Conservation (phyloP, 2,888 invertebrate genomes). For the Psylliodes chrysocephalus region DNA sequence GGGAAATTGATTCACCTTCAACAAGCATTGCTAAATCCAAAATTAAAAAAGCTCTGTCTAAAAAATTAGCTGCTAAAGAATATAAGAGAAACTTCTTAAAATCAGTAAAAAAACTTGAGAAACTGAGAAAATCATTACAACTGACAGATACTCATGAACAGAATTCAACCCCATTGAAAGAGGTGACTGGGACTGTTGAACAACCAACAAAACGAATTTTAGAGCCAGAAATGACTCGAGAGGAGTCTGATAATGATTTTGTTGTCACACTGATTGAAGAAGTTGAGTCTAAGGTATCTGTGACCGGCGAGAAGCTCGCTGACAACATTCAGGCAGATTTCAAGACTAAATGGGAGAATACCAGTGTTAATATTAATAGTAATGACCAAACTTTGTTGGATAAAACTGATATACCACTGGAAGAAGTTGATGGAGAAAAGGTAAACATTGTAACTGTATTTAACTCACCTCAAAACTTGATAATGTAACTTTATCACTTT, state of each 20-base stretch:
- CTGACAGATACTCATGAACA: neutral
- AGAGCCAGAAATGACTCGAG: slow-evolving; percentile 47
- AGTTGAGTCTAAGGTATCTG: slow-evolving; percentile 45
- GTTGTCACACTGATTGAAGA: slow-evolving; percentile 57
- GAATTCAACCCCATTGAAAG: slow-evolving; percentile 25
- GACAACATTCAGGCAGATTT: slow-evolving; percentile 47
- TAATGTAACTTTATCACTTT: slow-evolving; percentile 1
- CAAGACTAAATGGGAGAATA: slow-evolving; percentile 47
- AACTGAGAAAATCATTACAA: slow-evolving; percentile 10
- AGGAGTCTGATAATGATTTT: slow-evolving; percentile 56
- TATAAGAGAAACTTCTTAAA: slow-evolving; percentile 59
- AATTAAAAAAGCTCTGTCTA: slow-evolving; percentile 46
- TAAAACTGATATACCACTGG: slow-evolving; percentile 62
- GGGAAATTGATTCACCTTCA: slow-evolving; percentile 66
- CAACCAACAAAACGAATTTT: too few species aligned
- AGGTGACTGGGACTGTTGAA: too few species aligned
- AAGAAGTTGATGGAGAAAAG: slow-evolving; percentile 66
- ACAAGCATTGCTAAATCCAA: slow-evolving; percentile 48
- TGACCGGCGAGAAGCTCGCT: slow-evolving; percentile 33
- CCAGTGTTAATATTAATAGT: slow-evolving; percentile 59
- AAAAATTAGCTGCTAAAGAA: slow-evolving; percentile 58
- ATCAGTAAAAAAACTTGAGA: slow-evolving; percentile 26
- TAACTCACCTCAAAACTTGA: too few species aligned
- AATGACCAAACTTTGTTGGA: slow-evolving; percentile 52
- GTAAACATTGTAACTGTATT: too few species aligned